Evolutionary conservation across 2,113 vertebrate genomes (phyloP), one percentile per base, ranked within the genome.

Genomic region (Thalassarche chlororhynchos): DNA sequence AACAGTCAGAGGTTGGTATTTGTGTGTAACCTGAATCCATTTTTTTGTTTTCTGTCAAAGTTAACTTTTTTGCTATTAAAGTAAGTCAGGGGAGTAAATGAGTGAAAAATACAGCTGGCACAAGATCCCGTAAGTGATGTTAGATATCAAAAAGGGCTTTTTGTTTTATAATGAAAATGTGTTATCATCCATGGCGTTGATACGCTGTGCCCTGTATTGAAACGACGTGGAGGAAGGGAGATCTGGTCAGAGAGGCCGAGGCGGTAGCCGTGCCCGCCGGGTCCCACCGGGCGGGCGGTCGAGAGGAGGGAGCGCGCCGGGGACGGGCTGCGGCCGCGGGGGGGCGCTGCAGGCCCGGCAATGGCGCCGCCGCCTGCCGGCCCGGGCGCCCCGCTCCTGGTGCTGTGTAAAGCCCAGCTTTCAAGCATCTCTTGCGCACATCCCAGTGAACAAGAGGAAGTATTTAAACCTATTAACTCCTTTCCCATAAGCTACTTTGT

Each of bases 381-480:
- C 38, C 38, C 38, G 38, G 38, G 8, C 38, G 38, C 38, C 38
- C 38, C 38, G 38, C 38, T 38, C 38, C 38, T 38, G 38, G 8
- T 38, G 38, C 38, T 38, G n/a, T 7, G 17, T 5, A 5, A 15
- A 31, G 38, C 11, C 16, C 19, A 8, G 25, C 3, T 17, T 26
- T 5, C 29, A 4, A 9, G 3, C 28, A 2, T 3, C 26, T 8
- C 24, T 28, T n/a, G 40, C 20, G 2, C 31, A 0, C 60, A 0
- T 6, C n/a, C 17, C 32, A 0, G 29, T 0, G 14, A 0, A 0
- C 66, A 0, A 10, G 44, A 6, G 29, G 5, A 32, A 8, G 61
- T 1, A 0, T 6, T 29, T 3, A 14, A 34, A 15, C 25, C 69
- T 7, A 0, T 15, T 9, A 34, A 6, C 47, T 15, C 6, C n/a